These are phyloP conservation scores for Tachysurus vachellii DNA, from an alignment of 2,113 vertebrate species.

Conservation along the genomic window DNA sequence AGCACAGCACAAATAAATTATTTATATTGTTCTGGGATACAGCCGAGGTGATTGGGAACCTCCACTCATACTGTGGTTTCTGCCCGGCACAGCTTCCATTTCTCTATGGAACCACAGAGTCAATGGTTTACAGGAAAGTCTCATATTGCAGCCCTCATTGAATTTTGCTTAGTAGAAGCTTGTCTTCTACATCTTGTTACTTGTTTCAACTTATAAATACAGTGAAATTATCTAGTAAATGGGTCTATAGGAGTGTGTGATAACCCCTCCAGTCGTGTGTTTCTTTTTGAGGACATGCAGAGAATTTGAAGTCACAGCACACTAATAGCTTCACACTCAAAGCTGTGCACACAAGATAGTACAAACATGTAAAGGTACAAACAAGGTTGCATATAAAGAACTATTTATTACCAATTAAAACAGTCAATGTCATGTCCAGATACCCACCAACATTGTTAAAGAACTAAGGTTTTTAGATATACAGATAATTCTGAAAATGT, in stretches of 20 bases:
- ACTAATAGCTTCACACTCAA: neutral
- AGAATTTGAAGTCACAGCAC: slow-evolving; percentile 35
- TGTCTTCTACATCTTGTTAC: neutral
- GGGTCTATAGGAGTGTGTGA: no score
- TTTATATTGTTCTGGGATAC: slow-evolving; percentile 33
- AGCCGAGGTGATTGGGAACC: slow-evolving; percentile 20
- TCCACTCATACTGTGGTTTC: slow-evolving; percentile 17
- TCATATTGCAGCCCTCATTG: neutral
- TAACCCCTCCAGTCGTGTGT: neutral
- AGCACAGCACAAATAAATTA: slow-evolving; percentile 38
- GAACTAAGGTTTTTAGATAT: neutral
- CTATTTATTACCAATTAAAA: neutral
- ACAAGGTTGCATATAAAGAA: neutral
- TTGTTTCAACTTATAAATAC: neutral
- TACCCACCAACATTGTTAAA: neutral
- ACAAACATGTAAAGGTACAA: neutral
- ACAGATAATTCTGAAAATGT: neutral
- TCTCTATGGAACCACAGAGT: slow-evolving; percentile 28
- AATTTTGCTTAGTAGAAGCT: neutral
- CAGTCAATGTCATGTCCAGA: neutral
- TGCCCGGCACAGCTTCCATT: slow-evolving; percentile 16
- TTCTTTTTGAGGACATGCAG: slow-evolving; percentile 1
- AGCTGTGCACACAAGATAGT: neutral
- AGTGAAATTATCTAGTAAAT: neutral
- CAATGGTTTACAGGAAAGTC: slow-evolving; percentile 18